Evolutionary conservation across 2,888 invertebrate species (phyloP).

Genomic region (Parelbella ahira): DNA sequence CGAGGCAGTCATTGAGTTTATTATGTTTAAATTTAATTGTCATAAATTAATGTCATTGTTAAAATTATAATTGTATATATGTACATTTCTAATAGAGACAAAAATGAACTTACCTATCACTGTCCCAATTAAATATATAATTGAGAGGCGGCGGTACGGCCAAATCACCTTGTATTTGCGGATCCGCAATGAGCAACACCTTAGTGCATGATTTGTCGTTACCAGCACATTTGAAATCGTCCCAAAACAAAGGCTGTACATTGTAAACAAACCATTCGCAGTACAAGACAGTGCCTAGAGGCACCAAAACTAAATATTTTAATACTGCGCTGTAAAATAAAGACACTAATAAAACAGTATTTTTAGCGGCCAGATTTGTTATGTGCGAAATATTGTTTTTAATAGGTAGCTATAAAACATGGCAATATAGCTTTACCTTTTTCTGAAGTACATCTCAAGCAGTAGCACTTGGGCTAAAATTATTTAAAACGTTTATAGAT

Average conservation of each 20-base stretch:
- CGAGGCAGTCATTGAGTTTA: too few species aligned
- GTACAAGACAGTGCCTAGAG: conserved; percentile 58
- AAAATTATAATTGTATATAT: too few species aligned
- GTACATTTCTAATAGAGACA: too few species aligned
- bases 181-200: conserved; percentile 91
- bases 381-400: too few species aligned
- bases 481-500: too few species aligned
- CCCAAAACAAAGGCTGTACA: conserved; percentile 61
- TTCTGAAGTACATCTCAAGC: conserved; percentile 29
- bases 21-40: too few species aligned
- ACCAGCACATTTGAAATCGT: conserved; percentile 65
- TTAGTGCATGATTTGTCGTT: conserved; percentile 78
- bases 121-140: conserved; percentile 89
- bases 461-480: too few species aligned
- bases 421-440: conserved; percentile 9
- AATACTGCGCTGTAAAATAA: conserved; percentile 47
- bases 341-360: background rate
- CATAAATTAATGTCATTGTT: too few species aligned
- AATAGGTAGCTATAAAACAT: too few species aligned
- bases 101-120: conserved; percentile 85
- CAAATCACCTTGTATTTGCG: conserved; percentile 92
- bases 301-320: conserved; percentile 51
- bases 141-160: conserved; percentile 86
- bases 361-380: too few species aligned
- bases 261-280: conserved; percentile 80